Evolutionary conservation across 2,888 invertebrate species (phyloP).

Genomic region (Adineta ricciae): DNA sequence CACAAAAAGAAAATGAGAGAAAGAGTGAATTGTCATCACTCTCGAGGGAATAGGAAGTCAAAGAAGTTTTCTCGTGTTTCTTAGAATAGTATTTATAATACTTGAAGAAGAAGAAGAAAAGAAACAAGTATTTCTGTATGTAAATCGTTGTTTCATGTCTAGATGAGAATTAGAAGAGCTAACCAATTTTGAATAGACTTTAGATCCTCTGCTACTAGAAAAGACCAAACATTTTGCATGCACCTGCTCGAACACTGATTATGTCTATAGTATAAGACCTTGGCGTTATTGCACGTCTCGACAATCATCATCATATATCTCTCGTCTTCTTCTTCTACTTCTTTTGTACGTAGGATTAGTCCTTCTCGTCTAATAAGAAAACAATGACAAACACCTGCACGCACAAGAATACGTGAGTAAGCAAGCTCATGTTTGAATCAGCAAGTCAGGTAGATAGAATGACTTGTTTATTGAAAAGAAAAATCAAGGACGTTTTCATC

Average conservation of each 20-base stretch:
- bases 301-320: not conserved
- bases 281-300: not conserved
- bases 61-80: not conserved
- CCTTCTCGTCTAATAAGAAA: not conserved
- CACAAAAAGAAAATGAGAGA: not conserved
- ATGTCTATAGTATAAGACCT: not conserved
- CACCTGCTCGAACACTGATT: not conserved
- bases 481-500: not conserved
- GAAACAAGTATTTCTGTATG: too few relatives aligned
- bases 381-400: not conserved
- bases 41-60: not conserved
- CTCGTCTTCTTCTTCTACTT: not conserved
- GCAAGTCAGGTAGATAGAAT: not conserved
- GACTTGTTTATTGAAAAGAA: not conserved
- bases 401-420: not conserved
- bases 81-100: too few relatives aligned
- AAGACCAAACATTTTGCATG: not conserved
- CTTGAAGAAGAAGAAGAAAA: too few relatives aligned
- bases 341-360: not conserved
- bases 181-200: too few relatives aligned
- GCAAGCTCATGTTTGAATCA: not conserved
- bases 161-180: too few relatives aligned
- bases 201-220: too few relatives aligned
- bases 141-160: too few relatives aligned
- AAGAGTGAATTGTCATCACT: not conserved